Evolutionary conservation across 2,888 invertebrate genomes (phyloP).

Genomic region (Phengaris arion): DNA sequence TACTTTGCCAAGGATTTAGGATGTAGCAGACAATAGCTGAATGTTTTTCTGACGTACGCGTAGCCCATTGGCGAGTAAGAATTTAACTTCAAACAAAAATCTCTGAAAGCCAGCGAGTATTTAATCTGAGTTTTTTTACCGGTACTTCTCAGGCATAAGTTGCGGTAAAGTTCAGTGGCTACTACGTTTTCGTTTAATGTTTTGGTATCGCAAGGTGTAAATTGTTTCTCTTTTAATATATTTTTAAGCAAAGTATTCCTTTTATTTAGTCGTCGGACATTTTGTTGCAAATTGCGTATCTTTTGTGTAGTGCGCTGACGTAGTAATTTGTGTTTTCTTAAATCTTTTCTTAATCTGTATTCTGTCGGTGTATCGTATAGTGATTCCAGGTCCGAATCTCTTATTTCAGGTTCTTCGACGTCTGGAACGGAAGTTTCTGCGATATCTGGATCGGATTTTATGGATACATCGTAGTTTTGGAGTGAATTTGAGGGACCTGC

Average conservation of each 20-base stretch:
- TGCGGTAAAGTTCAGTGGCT: conserved; percentile 10
- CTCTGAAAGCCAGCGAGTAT: conserved; percentile 13
- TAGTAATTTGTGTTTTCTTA: conserved; percentile 2
- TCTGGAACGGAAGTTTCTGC: too few species aligned
- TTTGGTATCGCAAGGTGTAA: conserved; percentile 19
- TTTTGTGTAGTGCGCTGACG: not conserved
- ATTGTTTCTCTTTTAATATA: not conserved
- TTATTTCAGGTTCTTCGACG: conserved; percentile 6
- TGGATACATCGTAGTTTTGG: not conserved
- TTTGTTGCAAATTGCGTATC: not conserved
- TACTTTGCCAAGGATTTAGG: not conserved
- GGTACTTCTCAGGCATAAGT: not conserved
- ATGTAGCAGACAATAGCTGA: conserved; percentile 24
- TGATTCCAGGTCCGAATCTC: conserved; percentile 29
- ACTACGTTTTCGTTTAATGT: not conserved
- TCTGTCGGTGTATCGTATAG: conserved; percentile 25
- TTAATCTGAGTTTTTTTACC: conserved; percentile 2
- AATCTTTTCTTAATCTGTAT: conserved; percentile 20
- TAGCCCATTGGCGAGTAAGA: conserved; percentile 26
- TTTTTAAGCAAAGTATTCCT: conserved; percentile 22
- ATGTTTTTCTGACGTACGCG: conserved; percentile 27
- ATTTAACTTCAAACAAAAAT: conserved; percentile 29
- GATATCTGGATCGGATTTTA: too few species aligned
- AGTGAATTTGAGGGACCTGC: conserved; percentile 11
- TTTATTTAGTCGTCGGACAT: conserved; percentile 23